Percentiles rank a stretch among this genome's conserved stretches.
Conservation (phyloP, 2,888 invertebrate genomes). For the Chloroclysta siterata region DNA sequence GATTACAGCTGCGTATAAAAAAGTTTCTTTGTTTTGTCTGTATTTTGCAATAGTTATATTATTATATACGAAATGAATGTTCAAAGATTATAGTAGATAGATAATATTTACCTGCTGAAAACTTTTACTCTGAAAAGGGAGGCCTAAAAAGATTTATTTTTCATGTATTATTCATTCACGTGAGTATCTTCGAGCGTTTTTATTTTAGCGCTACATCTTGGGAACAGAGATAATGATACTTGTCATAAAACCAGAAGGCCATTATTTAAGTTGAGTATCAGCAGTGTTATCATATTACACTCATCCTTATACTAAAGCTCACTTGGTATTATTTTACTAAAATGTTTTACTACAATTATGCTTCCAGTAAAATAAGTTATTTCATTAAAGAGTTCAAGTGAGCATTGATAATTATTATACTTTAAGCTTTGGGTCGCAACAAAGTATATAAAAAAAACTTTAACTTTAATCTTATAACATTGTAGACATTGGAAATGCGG, state of each 20-base stretch:
- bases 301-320: slow-evolving; percentile 1
- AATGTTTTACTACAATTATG: neutral
- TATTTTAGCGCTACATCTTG: slow-evolving; percentile 75
- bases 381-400: too few relatives aligned
- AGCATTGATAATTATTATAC: too few relatives aligned
- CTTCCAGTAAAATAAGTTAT: too few relatives aligned
- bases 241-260: slow-evolving; percentile 57
- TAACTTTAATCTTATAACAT: too few relatives aligned
- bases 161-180: slow-evolving; percentile 81
- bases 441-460: too few relatives aligned
- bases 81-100: too few relatives aligned
- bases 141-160: slow-evolving; percentile 76
- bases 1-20: too few relatives aligned
- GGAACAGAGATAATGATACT: slow-evolving; percentile 74
- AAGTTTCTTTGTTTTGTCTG: too few relatives aligned
- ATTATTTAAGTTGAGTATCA: slow-evolving; percentile 39
- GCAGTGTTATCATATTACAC: slow-evolving; percentile 11
- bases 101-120: slow-evolving; percentile 50
- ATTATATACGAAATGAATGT: too few relatives aligned
- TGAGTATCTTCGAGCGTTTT: slow-evolving; percentile 70
- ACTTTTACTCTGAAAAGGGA: slow-evolving; percentile 63
- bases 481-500: too few relatives aligned
- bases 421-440: too few relatives aligned
- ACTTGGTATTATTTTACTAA: slow-evolving; percentile 9
- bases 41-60: too few relatives aligned